Base-by-base conservation (phyloP, 2,113 vertebrate species). In the Nicator chloris region DNA sequence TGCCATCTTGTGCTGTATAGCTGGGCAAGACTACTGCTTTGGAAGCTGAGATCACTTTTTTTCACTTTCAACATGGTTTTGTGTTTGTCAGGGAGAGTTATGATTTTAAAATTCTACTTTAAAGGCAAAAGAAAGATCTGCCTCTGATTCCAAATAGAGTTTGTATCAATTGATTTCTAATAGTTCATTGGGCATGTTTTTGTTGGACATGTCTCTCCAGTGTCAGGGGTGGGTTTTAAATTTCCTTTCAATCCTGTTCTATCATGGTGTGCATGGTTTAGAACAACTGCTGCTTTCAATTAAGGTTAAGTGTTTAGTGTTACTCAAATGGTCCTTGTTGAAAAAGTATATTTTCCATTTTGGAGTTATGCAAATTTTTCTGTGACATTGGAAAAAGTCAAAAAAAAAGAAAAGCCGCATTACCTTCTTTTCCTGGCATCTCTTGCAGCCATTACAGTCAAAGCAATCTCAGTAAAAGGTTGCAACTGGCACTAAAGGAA, bases 381-480 rank as follows among this genome's bases (percentile, higher is more conserved):
- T 69, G 50, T 90, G 90, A 95, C 95, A 90, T 83, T 96, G 88
- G 35, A 44, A 86, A 84, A 94, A 95, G 92, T 83, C 83, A 91
- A 63, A 35, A 50, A 56, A 88, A 56, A 49, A 90, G 49, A 56
- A 80, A 86, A 72, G 27, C 45, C 73, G 61, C 68, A 69, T 83
- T 94, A 70, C 83, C 69, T 89, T 76, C 64, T 91, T 94, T 93
- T 94, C 71, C 78, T 95, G 96, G 91, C 88, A 80, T 87, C 71
- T 78, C 60, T 86, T 72, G 88, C 78, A 86, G 42, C 64, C 70
- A 35, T 96, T 96, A 90, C 86, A 95, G 59, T 90, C 65, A 82
- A 95, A 95, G 68, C 59, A 94, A 93, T 96, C 93, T 94, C 92
- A 88, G 72, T 93, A 95, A 95, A 95, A 95, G 86, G 84, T 95